Percentiles rank a stretch among this genome's conserved stretches.
Evolutionary conservation across 2,113 vertebrate genomes (phyloP).

Genomic region (Neofelis nebulosa): DNA sequence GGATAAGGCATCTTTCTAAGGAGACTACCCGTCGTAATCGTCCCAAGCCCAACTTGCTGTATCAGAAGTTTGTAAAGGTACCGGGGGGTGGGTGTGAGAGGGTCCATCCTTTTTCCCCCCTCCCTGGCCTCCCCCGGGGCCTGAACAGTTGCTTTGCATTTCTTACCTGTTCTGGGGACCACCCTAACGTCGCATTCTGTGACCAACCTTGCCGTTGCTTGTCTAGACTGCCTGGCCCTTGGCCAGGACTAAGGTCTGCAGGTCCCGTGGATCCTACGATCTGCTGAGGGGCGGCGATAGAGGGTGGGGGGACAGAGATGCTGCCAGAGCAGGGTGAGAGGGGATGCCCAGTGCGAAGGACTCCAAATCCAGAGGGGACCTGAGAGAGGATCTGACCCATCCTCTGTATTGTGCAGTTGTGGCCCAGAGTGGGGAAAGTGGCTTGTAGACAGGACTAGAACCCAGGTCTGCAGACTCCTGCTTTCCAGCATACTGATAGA

Average conservation of each 20-base stretch:
- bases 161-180: not conserved
- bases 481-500: not conserved
- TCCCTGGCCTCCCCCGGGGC: not conserved
- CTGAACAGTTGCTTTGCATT: not conserved
- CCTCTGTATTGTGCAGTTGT: not conserved
- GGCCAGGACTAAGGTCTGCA: not conserved
- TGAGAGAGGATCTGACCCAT: not conserved
- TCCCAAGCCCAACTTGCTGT: constrained; percentile 86
- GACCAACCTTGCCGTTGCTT: not conserved
- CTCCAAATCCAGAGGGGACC: not conserved
- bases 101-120: not conserved
- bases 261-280: not conserved
- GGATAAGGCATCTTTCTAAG: constrained; percentile 84
- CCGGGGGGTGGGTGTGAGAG: fast-evolving
- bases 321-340: not conserved
- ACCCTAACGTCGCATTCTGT: not conserved
- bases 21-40: constrained; percentile 86
- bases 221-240: not conserved
- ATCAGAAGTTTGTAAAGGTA: constrained; percentile 96
- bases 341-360: not conserved
- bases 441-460: not conserved
- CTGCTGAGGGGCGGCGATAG: not conserved
- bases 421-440: not conserved
- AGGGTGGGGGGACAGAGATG: not conserved
- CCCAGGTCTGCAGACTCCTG: not conserved